phyloP scores from a whole-genome alignment of 1,140 invertebrate genomes.

The Drosophila kohkoa region DNA sequence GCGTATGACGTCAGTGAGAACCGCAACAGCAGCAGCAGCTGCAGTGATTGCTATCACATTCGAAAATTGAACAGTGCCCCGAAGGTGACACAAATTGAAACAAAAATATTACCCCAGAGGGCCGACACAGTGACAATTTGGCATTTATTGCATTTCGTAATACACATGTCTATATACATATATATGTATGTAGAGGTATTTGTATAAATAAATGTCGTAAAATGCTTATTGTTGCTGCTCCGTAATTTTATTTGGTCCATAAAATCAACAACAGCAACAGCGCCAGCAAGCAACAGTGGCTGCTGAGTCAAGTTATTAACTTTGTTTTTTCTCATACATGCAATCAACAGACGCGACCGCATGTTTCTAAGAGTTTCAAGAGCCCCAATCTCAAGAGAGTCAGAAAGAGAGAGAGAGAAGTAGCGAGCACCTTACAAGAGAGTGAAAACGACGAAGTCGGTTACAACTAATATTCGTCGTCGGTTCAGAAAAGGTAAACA shows the following conservation, averaged over 20 bases:
- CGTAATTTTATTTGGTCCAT: constrained; percentile 39
- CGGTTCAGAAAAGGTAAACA: constrained; percentile 66
- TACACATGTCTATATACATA: constrained; percentile 5
- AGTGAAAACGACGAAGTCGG: background rate
- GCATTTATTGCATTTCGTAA: constrained; percentile 57
- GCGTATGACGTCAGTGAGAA: constrained; percentile 38
- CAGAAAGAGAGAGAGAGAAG: constrained; percentile 14
- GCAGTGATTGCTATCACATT: constrained; percentile 33
- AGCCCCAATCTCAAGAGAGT: constrained; percentile 39
- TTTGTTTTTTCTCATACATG: constrained; percentile 43
- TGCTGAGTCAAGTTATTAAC: constrained; percentile 35
- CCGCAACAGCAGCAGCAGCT: constrained; percentile 11
- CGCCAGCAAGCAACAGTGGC: constrained; percentile 12
- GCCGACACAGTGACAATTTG: constrained; percentile 29
- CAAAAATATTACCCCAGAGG: constrained; percentile 41
- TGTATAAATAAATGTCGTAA: constrained; percentile 38
- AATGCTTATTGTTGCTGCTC: constrained; percentile 26
- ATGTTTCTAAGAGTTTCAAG: constrained; percentile 48
- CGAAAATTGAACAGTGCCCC: constrained; percentile 40
- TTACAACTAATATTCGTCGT: constrained; percentile 25
- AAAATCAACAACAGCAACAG: constrained; percentile 34
- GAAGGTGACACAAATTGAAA: constrained; percentile 55
- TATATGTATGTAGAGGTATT: background rate
- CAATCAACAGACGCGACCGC: constrained; percentile 42
- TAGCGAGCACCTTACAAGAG: constrained; percentile 27